These are phyloP conservation scores for Antennarius maculatus DNA, from an alignment of 2,797 vertebrate species.

Conservation along the genomic window DNA sequence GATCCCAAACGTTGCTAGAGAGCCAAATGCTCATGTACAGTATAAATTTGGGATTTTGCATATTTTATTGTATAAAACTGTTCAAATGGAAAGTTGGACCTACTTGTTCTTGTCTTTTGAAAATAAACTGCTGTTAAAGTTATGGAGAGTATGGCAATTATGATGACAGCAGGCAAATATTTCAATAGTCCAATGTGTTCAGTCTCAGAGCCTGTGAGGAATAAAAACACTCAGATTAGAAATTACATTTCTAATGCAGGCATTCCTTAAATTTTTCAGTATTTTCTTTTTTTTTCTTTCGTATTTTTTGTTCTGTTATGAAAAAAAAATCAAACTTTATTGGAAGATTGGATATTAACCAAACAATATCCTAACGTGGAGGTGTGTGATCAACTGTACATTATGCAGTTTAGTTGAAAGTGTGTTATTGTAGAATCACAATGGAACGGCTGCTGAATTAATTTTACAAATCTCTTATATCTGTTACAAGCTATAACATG, in stretches of 20 bases:
- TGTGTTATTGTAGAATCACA: no score
- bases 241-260: no score
- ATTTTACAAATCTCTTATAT: background rate
- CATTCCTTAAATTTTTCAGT: no score
- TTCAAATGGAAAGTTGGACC: background rate
- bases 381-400: no score
- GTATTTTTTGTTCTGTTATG: no score
- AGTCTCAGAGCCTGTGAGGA: background rate
- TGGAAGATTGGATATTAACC: no score
- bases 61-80: background rate
- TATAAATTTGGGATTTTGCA: background rate
- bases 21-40: no score
- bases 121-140: rapidly evolving
- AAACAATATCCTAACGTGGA: no score
- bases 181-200: rapidly evolving
- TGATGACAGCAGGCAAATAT: rapidly evolving
- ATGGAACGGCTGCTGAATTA: background rate
- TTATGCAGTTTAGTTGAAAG: no score
- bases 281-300: no score
- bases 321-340: no score
- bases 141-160: rapidly evolving
- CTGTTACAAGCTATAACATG: no score
- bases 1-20: background rate
- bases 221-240: background rate
- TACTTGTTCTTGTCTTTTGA: background rate